Base-by-base conservation (phyloP, 2,888 invertebrate genomes). In the Leptopilina syphax region DNA sequence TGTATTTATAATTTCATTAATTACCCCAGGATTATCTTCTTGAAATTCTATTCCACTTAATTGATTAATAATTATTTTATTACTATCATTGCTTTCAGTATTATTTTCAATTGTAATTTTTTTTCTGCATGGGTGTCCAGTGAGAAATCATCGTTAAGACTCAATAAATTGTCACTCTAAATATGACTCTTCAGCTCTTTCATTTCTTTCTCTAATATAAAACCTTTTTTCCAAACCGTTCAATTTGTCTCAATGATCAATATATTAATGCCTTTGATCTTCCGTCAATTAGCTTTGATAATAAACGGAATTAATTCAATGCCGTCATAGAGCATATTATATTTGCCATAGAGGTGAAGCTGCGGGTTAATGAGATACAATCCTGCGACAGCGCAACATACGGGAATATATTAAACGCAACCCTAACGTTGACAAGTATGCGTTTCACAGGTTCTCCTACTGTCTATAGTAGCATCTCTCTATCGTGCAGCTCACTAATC, bases 401-500 rank as follows among this genome's bases (percentile, higher is more conserved):
- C 73, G 73, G 57, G 73, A 73, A 73, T 73, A 34, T 57, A 73
- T 73, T 73, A 73, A 41, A 57, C 34, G 9, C n/a, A 57, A 57
- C 73, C 73, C 73, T 73, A 73, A 73, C 9, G 54, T 34, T 73
- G 73, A 73, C 54, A 57, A 73, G 73, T 73, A 73, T 73, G 73
- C 73, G 73, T 34, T 41, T 34, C 70, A 57, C 57, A n/a, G 57
- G 34, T 34, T 57, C 34, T 34, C 34, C 57, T 34, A 73, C n/a
- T 73, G 57, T 73, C 73, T 73, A 73, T 73, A 27, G 47, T n/a
- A 7, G 73, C 54, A 73, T 73, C 41, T 77, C 65, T 84, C 80
- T 77, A 84, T 84, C 84, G 82, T 82, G 80, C 77, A 65, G 79
- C 78, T 66, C 50, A 68, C 84, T 87, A 88, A 88, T 88, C 86